phyloP scores from a whole-genome alignment of 2,113 vertebrate genomes.

The Vulpes vulpes region DNA sequence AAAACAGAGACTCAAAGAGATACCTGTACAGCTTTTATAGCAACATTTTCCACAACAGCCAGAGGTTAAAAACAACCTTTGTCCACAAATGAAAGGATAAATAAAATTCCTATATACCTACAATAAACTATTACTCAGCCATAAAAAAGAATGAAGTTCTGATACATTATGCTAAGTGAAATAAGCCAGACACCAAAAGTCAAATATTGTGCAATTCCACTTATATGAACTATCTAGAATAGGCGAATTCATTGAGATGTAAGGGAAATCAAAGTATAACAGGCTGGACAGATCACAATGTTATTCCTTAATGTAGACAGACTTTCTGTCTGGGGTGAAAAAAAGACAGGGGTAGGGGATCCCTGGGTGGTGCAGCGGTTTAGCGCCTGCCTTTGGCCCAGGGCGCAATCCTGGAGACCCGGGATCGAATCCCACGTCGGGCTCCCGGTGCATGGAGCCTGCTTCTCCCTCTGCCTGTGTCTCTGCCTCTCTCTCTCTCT shows the following conservation, averaged over 20 bases:
- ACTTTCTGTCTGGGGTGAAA: neutral
- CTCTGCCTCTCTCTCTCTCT: no score
- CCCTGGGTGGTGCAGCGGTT: neutral
- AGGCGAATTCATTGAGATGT: neutral
- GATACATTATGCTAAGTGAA: neutral
- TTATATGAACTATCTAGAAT: constrained; percentile 2
- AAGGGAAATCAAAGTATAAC: neutral
- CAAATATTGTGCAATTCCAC: constrained; percentile 7
- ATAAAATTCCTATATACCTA: constrained; percentile 13
- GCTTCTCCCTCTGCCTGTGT: no score
- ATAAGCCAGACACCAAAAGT: neutral
- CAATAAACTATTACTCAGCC: neutral
- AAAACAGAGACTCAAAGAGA: neutral
- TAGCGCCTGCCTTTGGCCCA: no score
- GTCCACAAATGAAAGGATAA: neutral
- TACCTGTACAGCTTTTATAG: neutral
- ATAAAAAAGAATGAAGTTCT: neutral
- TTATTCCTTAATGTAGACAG: neutral
- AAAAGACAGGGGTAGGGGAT: neutral
- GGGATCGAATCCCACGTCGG: no score
- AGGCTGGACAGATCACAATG: neutral
- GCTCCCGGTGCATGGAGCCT: no score
- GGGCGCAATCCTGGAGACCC: no score
- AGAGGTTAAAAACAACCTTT: neutral
- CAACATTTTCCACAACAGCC: neutral